A percentile compares a stretch with the other conserved stretches of the same genome.
phyloP scores from a whole-genome alignment of 2,797 vertebrate genomes.

The Mus spretus region DNA sequence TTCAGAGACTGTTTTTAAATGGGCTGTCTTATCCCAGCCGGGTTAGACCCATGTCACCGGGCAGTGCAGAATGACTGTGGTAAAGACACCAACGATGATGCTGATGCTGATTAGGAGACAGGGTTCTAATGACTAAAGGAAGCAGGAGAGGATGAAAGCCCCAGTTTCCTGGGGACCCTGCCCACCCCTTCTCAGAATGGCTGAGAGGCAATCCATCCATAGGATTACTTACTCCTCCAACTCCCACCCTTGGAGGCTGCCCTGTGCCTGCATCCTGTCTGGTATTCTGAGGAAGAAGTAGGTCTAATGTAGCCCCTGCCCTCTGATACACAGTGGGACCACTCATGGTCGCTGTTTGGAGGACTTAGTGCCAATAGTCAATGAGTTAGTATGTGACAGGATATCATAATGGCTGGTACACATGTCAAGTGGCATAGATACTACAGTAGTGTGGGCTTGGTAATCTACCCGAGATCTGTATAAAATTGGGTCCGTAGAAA shows the following conservation, averaged over 20 bases:
- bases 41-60: constrained; percentile 29
- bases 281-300: neutral
- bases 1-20: constrained; percentile 66
- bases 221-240: neutral
- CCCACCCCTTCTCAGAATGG: rapidly evolving
- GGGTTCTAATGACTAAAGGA: neutral
- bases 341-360: rapidly evolving
- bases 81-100: neutral
- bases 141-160: no score
- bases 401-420: neutral
- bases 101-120: neutral
- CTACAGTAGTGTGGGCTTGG: neutral
- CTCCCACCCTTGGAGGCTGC: neutral
- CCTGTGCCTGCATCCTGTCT: neutral
- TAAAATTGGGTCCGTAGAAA: neutral
- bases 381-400: neutral
- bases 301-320: no score
- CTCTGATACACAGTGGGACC: neutral
- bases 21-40: neutral
- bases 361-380: neutral
- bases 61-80: neutral
- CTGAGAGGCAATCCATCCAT: neutral
- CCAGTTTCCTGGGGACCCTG: rapidly evolving
- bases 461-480: neutral
- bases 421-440: rapidly evolving